Evolutionary conservation across 2,113 vertebrate genomes (phyloP), one percentile per base, ranked within the genome.

Genomic region (Etia nguti): DNA sequence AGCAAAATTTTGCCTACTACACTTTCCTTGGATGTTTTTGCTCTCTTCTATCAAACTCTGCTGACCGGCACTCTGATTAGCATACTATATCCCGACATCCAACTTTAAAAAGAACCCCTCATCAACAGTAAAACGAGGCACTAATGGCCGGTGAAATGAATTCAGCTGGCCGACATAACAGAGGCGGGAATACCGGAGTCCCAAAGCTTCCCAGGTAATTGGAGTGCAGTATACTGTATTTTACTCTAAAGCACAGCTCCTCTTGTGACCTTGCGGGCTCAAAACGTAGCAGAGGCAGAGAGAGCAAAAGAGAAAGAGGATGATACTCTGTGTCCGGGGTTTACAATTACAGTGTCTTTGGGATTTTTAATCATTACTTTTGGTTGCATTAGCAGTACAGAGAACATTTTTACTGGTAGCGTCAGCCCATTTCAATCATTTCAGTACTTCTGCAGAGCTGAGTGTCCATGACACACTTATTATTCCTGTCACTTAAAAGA

Each of bases 171-270:
- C 88, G 62, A 84, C 80, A 85, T 87, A 93, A 94, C 91, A 92
- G 92, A 90, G 87, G 79, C 80, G 94, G 95, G 94, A 95, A 95
- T 95, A 93, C 94, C 62, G 20, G 84, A 85, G 92, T 95, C 95
- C 91, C 94, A 92, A 81, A 92, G 94, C 93, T 90, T 91, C 94
- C 80, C 87, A 90, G 93, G 93, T 95, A 95, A 95, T 94, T 95
- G 94, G 88, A 95, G 93, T 89, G 90, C 81, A 82, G 88, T 52
- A 68, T 80, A 84, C 82, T 86, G 88, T 86, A 79, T 85, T 92
- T 91, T 80, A 90, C 92, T 86, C 85, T 62, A 88, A 90, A 92
- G 85, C 85, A 79, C 88, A 84, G 82, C 87, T 92, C 62, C 83
- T 92, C 82, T 84, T 31, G 65, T 93, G 93, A 95, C 93, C 93